These are phyloP conservation scores for Ochlodes sylvanus DNA, from an alignment of 2,888 invertebrate species.

Conservation along the genomic window DNA sequence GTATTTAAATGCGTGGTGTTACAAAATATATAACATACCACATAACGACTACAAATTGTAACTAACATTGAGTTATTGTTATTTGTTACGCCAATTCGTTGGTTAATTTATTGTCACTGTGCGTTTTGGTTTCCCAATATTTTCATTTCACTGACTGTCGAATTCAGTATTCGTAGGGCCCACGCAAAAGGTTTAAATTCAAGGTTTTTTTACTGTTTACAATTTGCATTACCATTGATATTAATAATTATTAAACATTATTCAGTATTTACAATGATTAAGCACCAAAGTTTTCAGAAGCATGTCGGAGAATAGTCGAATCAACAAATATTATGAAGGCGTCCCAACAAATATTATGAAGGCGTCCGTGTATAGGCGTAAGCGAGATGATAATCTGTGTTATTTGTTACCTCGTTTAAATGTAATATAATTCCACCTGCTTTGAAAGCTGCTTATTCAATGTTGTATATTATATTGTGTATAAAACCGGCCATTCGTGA, in stretches of 20 bases:
- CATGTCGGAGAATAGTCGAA: too few species aligned
- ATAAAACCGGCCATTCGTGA: too few species aligned
- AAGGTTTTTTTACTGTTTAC: neutral
- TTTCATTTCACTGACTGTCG: constrained; percentile 6
- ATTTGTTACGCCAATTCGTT: constrained; percentile 12
- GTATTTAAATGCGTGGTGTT: constrained; percentile 15
- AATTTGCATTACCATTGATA: neutral
- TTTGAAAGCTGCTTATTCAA: too few species aligned
- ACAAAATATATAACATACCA: constrained; percentile 22
- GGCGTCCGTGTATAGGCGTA: too few species aligned
- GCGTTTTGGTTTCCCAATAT: neutral
- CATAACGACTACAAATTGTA: constrained; percentile 18
- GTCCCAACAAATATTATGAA: too few species aligned
- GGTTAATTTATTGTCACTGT: neutral
- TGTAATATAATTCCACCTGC: too few species aligned
- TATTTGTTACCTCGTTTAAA: too few species aligned
- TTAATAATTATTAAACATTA: neutral
- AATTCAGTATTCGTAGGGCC: constrained; percentile 10
- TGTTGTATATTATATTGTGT: too few species aligned
- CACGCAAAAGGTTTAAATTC: neutral
- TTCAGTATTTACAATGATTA: neutral
- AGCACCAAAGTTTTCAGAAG: too few species aligned
- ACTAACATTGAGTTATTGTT: constrained; percentile 7
- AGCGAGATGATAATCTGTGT: too few species aligned
- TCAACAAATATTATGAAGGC: too few species aligned